These are phyloP conservation scores for Akabosia matsudoensis DNA, from an alignment of 1,140 invertebrate species.

Conservation along the genomic window DNA sequence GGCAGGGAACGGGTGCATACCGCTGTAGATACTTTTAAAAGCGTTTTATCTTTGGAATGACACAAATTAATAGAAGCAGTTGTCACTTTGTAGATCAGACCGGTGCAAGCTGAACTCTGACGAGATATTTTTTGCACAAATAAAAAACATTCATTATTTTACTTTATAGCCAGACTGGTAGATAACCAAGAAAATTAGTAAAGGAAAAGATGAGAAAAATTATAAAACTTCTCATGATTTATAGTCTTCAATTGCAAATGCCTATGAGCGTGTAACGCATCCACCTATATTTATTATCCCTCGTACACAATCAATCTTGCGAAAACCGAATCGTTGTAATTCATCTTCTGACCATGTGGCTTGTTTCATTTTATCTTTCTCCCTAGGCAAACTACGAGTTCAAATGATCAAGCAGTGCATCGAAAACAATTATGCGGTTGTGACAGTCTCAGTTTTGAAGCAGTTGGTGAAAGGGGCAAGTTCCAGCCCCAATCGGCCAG, in stretches of 20 bases:
- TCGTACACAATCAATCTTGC: too few species aligned
- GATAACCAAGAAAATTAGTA: too few species aligned
- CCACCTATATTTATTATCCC: too few species aligned
- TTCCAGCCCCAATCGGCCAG: not conserved
- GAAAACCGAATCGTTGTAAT: not conserved
- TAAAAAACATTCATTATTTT: too few species aligned
- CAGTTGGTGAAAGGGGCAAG: not conserved
- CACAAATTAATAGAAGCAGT: conserved; percentile 1
- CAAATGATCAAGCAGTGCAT: not conserved
- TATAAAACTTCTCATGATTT: not conserved
- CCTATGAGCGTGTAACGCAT: too few species aligned
- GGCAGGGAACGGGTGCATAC: not conserved
- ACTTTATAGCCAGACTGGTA: too few species aligned
- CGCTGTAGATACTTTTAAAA: not conserved
- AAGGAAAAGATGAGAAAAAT: not conserved
- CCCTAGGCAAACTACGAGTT: not conserved
- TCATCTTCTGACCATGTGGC: not conserved
- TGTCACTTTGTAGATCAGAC: conserved; percentile 9
- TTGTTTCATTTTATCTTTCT: not conserved
- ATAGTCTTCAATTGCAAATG: not conserved
- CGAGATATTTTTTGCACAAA: too few species aligned
- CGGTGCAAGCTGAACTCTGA: not conserved
- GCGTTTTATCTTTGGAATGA: not conserved
- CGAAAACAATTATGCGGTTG: not conserved
- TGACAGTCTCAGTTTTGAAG: conserved; percentile 1